Conservation (phyloP, 2,797 vertebrate species). For the Eospalax fontanierii region DNA sequence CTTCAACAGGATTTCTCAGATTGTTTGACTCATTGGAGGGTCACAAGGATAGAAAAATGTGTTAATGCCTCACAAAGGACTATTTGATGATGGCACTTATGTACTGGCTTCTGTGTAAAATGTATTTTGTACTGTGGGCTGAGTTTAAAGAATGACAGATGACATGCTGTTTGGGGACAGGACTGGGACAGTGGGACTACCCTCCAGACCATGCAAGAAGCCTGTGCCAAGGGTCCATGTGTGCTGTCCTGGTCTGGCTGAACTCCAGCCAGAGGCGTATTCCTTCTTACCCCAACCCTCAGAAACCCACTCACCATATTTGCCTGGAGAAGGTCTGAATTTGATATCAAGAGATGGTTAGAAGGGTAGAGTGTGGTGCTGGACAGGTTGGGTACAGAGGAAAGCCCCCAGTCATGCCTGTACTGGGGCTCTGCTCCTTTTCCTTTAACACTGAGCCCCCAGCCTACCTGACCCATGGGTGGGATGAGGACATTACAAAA, state of each 20-base stretch:
- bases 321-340: not conserved
- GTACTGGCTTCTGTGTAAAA: not conserved
- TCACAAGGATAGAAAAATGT: not conserved
- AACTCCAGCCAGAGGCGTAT: not conserved
- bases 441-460: not conserved
- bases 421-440: not conserved
- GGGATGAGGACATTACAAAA: not conserved
- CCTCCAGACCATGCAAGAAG: not conserved
- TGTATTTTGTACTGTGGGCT: not conserved
- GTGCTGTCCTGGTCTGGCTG: not conserved
- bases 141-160: not conserved
- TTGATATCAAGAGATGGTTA: not conserved
- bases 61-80: not conserved
- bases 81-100: not conserved
- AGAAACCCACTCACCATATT: not conserved
- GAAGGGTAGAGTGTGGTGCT: not conserved
- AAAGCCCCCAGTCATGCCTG: not conserved
- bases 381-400: not conserved
- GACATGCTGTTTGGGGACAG: not conserved
- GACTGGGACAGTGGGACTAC: not conserved
- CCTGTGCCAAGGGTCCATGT: not conserved
- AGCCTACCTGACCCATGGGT: not conserved
- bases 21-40: not conserved
- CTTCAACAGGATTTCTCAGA: not conserved
- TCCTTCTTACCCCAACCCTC: not conserved